Evolutionary conservation across 1,140 invertebrate species (phyloP).

Genomic region (Drosophila kepulauana): DNA sequence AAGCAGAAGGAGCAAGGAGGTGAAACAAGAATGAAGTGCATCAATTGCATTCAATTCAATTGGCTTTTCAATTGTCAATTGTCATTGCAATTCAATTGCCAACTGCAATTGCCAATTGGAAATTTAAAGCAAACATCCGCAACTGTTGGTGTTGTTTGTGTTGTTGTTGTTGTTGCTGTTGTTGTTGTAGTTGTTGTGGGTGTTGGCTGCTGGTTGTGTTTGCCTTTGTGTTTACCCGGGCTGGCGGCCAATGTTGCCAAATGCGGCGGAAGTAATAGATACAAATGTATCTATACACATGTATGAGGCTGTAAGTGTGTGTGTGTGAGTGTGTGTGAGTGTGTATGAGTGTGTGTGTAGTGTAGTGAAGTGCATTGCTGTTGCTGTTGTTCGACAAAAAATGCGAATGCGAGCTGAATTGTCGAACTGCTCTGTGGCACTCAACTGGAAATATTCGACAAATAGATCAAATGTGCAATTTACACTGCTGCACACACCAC

Average conservation of each 20-base stretch:
- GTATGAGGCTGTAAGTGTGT: neutral
- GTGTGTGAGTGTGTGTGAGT: constrained; percentile 31
- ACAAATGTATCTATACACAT: constrained; percentile 48
- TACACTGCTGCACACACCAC: constrained; percentile 21
- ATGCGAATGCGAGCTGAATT: constrained; percentile 33
- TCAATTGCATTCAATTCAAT: constrained; percentile 79
- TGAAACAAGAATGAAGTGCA: constrained; percentile 44
- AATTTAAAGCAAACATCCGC: constrained; percentile 73
- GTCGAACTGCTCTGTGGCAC: constrained; percentile 38
- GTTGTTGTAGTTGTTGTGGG: constrained; percentile 27
- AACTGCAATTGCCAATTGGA: constrained; percentile 69
- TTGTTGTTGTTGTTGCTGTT: constrained; percentile 23
- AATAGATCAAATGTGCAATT: constrained; percentile 63
- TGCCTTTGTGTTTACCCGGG: constrained; percentile 45
- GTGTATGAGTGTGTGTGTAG: neutral
- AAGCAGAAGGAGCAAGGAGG: neutral
- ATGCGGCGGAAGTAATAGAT: constrained; percentile 72
- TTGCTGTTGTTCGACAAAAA: constrained; percentile 7
- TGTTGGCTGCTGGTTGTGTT: constrained; percentile 32
- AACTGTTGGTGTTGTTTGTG: constrained; percentile 23
- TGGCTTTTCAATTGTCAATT: constrained; percentile 72
- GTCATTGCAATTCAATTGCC: constrained; percentile 73
- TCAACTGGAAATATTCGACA: constrained; percentile 70
- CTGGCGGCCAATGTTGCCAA: constrained; percentile 60
- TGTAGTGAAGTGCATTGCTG: neutral